Base-by-base conservation (phyloP, 2,113 vertebrate genomes). In the Peucedramus taeniatus region DNA sequence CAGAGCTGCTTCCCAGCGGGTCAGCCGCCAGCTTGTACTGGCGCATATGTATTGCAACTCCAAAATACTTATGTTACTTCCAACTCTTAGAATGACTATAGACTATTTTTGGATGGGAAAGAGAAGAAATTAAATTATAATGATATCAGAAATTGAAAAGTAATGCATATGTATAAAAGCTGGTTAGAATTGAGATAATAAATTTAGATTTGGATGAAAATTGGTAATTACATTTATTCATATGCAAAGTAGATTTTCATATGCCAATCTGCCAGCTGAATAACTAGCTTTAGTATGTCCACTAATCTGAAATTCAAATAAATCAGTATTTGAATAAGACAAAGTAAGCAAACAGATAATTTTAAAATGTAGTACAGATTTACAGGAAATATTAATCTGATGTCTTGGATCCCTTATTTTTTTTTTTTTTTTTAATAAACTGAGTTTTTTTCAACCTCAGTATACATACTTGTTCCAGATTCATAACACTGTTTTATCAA, bases 231-330 rank as follows among this genome's bases (percentile, higher is more conserved):
- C 30, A 74, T 64, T 70, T 78, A 94, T 83, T 95, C 59, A 83
- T 53, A 90, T 50, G 63, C 33, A 86, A 88, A 94, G 10, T 49
- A 87, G 76, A 70, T 57, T 81, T 81, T 83, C 8, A 37, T 63
- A 44, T 70, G 47, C 39, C 56, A 87, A 27, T 95, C 56, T 81
- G 11, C 26, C 26, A 69, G 31, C 37, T 92, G 54, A 89, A 87
- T 83, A 81, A 61, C 72, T 74, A 81, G 20, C 33, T 77, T 61
- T 42, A 70, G 26, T 45, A 50, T 70, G 57, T 63, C 81, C 72
- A 9, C 56, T 71, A 54, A 81, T 71, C 60, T 94, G 72, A 89
- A 95, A 89, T 89, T 74, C n/a, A 89, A 93, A 93, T 70, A 87
- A 75, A 77, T 39, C 20, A 24, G 28, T 69, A 88, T 65, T 86